Evolutionary conservation across 2,797 vertebrate genomes (phyloP), one percentile per base, ranked within the genome.

Genomic region (Melanotaenia parkinsoni): DNA sequence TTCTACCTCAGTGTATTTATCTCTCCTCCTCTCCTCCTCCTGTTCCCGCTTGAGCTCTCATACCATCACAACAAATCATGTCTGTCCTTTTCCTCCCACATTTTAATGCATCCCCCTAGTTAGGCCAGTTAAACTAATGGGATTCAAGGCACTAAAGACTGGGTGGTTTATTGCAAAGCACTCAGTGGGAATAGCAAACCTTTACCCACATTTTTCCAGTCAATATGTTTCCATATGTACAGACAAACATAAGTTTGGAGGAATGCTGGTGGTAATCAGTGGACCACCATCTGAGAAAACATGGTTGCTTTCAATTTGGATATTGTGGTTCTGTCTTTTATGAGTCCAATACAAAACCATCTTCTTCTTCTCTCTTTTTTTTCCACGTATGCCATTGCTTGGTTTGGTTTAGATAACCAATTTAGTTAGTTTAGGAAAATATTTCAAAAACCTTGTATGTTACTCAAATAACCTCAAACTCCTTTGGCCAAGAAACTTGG

Each of bases 81-180:
- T 72, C 62, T 56, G 63, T 73, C 30, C 64, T 80, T 77, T 75
- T 67, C 14, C 81, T 56, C 45, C 38, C 35, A 58, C 72, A 79
- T 81, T 72, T 80, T 76, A 73, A 83, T 80, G 71, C 73, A 54
- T 30, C 14, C 38, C 26, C 18, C 43, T 45, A 5, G 18, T 45
- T 45, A 45, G 18, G 18, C 22, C 26, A 18, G 57, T 70, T 69
- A 54, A 67, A 74, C 69, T 60, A 80, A 80, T 79, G 76, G 69
- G 72, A 83, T 90, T 86, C 83, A 72, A 82, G 74, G 67, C 78
- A 74, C 73, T 82, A 70, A 69, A 85, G 65, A 72, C 37, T 53
- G 37, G 58, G 73, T 81, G 82, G 86, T 91, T 87, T 81, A 88
- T 90, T 90, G 80, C 85, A 70, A 75, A 75, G 74, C 67, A 54